These are phyloP conservation scores for Machimus atricapillus DNA, from an alignment of 2,888 invertebrate genomes.

Conservation along the genomic window DNA sequence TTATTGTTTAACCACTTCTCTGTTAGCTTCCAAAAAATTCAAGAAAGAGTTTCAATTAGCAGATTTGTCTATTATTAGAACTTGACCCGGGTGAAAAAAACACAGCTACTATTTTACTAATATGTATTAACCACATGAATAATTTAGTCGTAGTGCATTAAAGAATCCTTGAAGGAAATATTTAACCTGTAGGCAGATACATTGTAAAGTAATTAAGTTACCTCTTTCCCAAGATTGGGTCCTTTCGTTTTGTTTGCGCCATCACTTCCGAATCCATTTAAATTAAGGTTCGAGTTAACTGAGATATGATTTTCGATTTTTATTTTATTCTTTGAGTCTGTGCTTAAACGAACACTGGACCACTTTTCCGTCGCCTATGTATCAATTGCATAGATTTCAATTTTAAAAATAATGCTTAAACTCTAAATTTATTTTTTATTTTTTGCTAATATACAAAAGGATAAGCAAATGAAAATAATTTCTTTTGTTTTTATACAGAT, in stretches of 20 bases:
- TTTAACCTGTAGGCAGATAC: neutral
- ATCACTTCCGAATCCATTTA: conserved; percentile 53
- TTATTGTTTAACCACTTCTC: no score
- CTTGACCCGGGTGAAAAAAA: no score
- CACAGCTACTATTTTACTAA: no score
- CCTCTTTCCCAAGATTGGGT: conserved; percentile 52
- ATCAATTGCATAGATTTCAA: neutral
- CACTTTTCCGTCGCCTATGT: conserved; percentile 54
- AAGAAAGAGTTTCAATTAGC: no score
- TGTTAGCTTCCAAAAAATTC: no score
- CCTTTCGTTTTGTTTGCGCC: conserved; percentile 50
- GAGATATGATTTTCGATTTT: conserved; percentile 55
- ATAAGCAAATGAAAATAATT: neutral
- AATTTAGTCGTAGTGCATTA: neutral
- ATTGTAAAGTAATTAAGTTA: conserved; percentile 43
- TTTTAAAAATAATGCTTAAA: neutral
- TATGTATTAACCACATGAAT: no score
- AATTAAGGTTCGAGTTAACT: conserved; percentile 53
- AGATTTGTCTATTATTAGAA: no score
- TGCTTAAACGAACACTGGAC: conserved; percentile 54
- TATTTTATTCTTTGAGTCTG: conserved; percentile 53
- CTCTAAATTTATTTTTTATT: neutral
- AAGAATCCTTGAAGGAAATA: neutral
- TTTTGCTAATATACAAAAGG: neutral
- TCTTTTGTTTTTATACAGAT: neutral